Conservation (phyloP, 2,888 invertebrate species). For the Standfussiana lucernea region DNA sequence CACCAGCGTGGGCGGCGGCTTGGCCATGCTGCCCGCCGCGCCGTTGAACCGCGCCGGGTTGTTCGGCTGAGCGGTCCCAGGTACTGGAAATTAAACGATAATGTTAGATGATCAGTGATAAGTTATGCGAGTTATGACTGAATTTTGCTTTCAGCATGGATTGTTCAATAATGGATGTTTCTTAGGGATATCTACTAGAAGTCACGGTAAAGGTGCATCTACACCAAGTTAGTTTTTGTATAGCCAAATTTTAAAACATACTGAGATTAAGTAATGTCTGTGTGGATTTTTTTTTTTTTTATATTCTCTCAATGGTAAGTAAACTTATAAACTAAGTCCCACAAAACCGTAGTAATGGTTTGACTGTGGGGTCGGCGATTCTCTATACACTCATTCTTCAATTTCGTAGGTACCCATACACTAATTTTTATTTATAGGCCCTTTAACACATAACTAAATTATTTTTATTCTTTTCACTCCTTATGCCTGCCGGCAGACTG, state of each 20-base stretch:
- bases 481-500: no score
- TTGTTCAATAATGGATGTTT: background rate
- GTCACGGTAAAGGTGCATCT: background rate
- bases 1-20: conserved; percentile 83
- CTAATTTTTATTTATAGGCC: no score
- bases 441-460: no score
- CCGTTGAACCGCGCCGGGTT: conserved; percentile 78
- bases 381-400: no score
- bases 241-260: background rate
- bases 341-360: no score
- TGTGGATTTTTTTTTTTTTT: no score
- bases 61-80: conserved; percentile 64
- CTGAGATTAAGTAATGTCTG: background rate
- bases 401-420: no score
- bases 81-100: conserved; percentile 38
- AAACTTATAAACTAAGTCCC: no score
- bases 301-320: no score
- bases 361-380: no score
- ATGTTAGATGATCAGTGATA: background rate
- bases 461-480: no score
- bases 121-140: background rate
- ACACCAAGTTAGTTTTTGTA: background rate
- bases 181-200: background rate
- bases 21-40: conserved; percentile 59
- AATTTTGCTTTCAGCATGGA: background rate